Percentiles rank a stretch among this genome's conserved stretches.
Conservation (phyloP, 1,140 invertebrate genomes). For the Phymastichus coffea region DNA sequence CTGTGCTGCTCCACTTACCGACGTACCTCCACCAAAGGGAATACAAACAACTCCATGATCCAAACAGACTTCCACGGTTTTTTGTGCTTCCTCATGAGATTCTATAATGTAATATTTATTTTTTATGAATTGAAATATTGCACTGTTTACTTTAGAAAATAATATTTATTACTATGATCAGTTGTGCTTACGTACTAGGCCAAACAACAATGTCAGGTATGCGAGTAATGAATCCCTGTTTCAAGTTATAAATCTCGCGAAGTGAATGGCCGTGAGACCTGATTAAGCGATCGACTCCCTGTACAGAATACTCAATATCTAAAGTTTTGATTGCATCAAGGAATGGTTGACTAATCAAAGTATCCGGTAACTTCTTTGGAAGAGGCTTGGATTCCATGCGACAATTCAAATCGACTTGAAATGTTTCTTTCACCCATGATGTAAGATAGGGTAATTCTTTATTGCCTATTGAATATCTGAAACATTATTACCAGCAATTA, state of each 20-base stretch:
- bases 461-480: conserved; percentile 82
- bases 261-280: conserved; percentile 95
- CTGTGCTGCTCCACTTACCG: conserved; percentile 86
- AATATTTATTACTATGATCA: conserved; percentile 3
- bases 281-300: conserved; percentile 82
- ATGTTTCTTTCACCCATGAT: conserved; percentile 75
- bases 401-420: conserved; percentile 65
- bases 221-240: conserved; percentile 70
- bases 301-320: conserved; percentile 71
- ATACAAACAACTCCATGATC: conserved; percentile 82
- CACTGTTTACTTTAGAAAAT: neutral
- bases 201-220: conserved; percentile 94
- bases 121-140: no score
- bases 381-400: conserved; percentile 53
- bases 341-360: conserved; percentile 61
- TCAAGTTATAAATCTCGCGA: conserved; percentile 81
- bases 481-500: no score
- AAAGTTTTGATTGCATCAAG: conserved; percentile 62
- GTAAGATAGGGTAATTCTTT: conserved; percentile 75
- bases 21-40: conserved; percentile 95
- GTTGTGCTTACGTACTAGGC: conserved; percentile 75
- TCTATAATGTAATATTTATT: conserved; percentile 41
- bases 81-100: conserved; percentile 78
- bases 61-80: conserved; percentile 77
- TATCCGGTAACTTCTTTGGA: conserved; percentile 59